A percentile compares a stretch with the other conserved stretches of the same genome.
phyloP scores from a whole-genome alignment of 2,888 invertebrate genomes.

The Apodemia hepburni region DNA sequence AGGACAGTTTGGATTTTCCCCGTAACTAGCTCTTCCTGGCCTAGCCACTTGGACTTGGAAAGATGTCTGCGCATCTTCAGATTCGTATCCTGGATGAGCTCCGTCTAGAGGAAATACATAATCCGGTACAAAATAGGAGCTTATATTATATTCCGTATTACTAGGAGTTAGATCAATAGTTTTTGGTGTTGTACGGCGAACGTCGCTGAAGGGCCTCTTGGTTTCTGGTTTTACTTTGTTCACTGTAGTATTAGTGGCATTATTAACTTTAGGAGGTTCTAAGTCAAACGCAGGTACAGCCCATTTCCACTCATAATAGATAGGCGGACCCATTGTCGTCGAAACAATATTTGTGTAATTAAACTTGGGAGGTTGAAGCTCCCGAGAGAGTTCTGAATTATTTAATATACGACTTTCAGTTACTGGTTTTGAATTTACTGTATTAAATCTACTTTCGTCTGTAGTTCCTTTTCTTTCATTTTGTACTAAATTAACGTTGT shows the following conservation, averaged over 20 bases:
- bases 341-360: slow-evolving; percentile 57
- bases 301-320: slow-evolving; percentile 84
- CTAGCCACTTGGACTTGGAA: slow-evolving; percentile 79
- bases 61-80: slow-evolving; percentile 78
- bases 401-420: slow-evolving; percentile 26
- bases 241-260: slow-evolving; percentile 49
- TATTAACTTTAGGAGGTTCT: slow-evolving; percentile 73
- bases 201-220: slow-evolving; percentile 54
- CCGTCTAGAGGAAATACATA: slow-evolving; percentile 81
- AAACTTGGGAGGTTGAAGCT: slow-evolving; percentile 77
- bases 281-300: slow-evolving; percentile 81
- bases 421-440: slow-evolving; percentile 47
- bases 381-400: slow-evolving; percentile 47
- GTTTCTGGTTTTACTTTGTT: slow-evolving; percentile 44
- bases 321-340: slow-evolving; percentile 81
- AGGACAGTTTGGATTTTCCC: slow-evolving; percentile 81
- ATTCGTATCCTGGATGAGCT: slow-evolving; percentile 79
- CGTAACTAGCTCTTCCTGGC: slow-evolving; percentile 67
- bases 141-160: slow-evolving; percentile 77
- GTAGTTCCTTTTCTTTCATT: slow-evolving; percentile 47
- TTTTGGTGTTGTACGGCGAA: slow-evolving; percentile 52
- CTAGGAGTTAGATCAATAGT: slow-evolving; percentile 44
- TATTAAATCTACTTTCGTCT: slow-evolving; percentile 48
- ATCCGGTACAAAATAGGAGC: slow-evolving; percentile 81
- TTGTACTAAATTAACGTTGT: slow-evolving; percentile 49